phyloP scores from a whole-genome alignment of 2,113 vertebrate genomes.

The Forbesichthys papilliferus region DNA sequence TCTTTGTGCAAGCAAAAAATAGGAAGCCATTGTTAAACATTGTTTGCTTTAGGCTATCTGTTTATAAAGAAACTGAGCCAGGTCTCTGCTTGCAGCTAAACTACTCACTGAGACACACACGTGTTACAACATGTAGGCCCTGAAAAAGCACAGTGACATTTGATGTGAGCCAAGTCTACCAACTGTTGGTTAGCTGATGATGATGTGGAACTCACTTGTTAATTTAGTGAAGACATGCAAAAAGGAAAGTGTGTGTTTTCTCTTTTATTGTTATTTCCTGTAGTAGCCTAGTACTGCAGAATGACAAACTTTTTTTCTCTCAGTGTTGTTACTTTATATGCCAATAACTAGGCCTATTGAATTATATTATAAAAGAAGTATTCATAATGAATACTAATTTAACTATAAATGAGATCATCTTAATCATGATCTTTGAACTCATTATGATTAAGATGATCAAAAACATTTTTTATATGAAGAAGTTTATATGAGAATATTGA shows the following conservation, averaged over 20 bases:
- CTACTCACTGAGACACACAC: slow-evolving; percentile 7
- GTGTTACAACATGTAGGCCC: slow-evolving; percentile 14
- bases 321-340: neutral
- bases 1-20: neutral
- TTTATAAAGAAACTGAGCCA: slow-evolving; percentile 1
- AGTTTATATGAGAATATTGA: too few relatives aligned
- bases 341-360: neutral
- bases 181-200: slow-evolving; percentile 21
- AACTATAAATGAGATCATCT: neutral
- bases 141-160: slow-evolving; percentile 13
- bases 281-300: neutral
- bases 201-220: neutral
- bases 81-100: neutral
- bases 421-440: neutral
- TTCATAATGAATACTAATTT: too few relatives aligned
- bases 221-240: slow-evolving; percentile 11
- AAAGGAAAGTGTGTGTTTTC: neutral
- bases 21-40: neutral
- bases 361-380: too few relatives aligned
- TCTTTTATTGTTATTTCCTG: slow-evolving; percentile 15
- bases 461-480: too few relatives aligned
- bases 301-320: neutral
- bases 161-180: slow-evolving; percentile 13
- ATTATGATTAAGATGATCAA: too few relatives aligned
- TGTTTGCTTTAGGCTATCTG: neutral